Conservation (phyloP, 2,797 vertebrate genomes). For the Arctocebus calabarensis region DNA sequence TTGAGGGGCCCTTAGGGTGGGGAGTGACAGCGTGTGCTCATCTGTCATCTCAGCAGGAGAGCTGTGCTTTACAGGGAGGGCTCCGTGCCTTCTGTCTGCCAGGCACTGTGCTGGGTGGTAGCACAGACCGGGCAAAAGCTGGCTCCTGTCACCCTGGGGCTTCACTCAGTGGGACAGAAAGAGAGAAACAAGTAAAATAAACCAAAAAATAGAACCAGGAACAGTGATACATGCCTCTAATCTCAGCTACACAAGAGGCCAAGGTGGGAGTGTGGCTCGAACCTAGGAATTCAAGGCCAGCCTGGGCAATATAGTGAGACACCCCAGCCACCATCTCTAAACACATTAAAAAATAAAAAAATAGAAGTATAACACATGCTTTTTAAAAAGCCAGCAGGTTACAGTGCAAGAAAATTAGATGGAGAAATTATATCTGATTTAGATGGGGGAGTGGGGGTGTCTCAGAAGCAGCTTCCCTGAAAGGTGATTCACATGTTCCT, state of each 20-base stretch:
- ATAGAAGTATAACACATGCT: neutral
- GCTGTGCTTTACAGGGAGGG: rapidly evolving
- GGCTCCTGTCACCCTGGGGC: too few relatives aligned
- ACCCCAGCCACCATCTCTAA: neutral
- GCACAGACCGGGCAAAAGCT: neutral
- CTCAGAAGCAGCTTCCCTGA: neutral
- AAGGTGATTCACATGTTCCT: rapidly evolving
- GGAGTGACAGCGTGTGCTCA: rapidly evolving
- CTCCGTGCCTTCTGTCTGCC: neutral
- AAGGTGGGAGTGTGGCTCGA: neutral
- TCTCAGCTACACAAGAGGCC: neutral
- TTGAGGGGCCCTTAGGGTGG: neutral
- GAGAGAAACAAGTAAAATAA: neutral
- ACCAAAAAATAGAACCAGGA: neutral
- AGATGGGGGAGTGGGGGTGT: too few relatives aligned
- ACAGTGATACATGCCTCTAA: neutral
- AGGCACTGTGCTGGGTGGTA: neutral
- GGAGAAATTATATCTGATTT: too few relatives aligned
- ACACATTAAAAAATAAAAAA: neutral
- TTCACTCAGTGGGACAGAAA: neutral
- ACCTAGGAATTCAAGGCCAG: neutral
- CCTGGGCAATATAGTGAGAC: neutral
- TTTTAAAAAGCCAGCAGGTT: neutral
- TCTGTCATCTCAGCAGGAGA: rapidly evolving
- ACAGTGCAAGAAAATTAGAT: rapidly evolving